phyloP scores from a whole-genome alignment of 2,888 invertebrate species.

The Odontocerum albicorne region DNA sequence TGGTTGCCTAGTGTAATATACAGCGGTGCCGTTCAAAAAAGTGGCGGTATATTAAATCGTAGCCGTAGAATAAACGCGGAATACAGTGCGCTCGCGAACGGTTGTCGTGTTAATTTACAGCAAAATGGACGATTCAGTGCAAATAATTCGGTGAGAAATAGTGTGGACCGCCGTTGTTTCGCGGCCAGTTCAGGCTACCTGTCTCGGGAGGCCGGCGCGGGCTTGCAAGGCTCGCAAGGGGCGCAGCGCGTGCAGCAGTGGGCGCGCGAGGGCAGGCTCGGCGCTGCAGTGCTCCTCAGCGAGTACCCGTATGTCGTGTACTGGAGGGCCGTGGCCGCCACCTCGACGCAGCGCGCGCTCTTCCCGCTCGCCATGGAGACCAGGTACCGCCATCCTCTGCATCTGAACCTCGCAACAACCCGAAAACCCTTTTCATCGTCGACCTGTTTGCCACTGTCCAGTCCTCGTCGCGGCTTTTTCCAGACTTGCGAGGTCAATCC shows the following conservation, averaged over 20 bases:
- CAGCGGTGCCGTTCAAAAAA: slow-evolving; percentile 33
- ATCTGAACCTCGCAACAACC: too few species aligned
- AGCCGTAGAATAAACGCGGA: slow-evolving; percentile 28
- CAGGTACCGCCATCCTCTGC: too few species aligned
- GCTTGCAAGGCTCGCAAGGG: slow-evolving; percentile 20
- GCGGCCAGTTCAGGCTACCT: slow-evolving; percentile 25
- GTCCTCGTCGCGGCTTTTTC: neutral
- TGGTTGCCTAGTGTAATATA: slow-evolving; percentile 37
- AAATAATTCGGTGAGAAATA: slow-evolving; percentile 33
- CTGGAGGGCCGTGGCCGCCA: slow-evolving; percentile 29
- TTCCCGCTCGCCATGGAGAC: slow-evolving; percentile 36
- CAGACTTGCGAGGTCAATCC: too few species aligned
- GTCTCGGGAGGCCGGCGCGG: slow-evolving; percentile 19
- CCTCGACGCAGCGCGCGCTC: slow-evolving; percentile 22
- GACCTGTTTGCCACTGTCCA: neutral
- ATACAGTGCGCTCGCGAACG: slow-evolving; percentile 30
- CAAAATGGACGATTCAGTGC: slow-evolving; percentile 34
- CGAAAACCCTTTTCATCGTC: neutral
- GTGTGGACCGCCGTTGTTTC: slow-evolving; percentile 24
- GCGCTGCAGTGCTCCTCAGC: slow-evolving; percentile 27
- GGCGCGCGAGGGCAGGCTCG: slow-evolving; percentile 23
- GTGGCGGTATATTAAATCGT: slow-evolving; percentile 32
- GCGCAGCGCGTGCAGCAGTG: slow-evolving; percentile 16
- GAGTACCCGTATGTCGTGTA: slow-evolving; percentile 35
- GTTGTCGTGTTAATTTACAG: slow-evolving; percentile 28